Evolutionary conservation across 2,888 invertebrate genomes (phyloP).

Genomic region (Synergus laeviventris): DNA sequence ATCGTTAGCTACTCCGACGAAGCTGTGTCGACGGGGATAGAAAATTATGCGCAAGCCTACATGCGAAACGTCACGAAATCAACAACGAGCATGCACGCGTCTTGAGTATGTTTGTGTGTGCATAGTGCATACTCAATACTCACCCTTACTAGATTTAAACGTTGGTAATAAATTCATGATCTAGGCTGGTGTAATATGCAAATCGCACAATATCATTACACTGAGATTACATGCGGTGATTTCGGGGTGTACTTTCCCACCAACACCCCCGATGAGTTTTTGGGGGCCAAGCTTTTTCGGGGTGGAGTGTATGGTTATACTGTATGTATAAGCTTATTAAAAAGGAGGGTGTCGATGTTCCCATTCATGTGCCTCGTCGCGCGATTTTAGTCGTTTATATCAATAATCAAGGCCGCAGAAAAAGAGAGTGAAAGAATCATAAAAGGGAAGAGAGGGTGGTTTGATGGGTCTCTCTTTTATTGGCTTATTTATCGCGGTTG

Average conservation of each 20-base stretch:
- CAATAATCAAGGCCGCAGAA: constrained; percentile 55
- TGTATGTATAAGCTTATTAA: constrained; percentile 64
- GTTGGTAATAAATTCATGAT: constrained; percentile 70
- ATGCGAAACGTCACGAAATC: constrained; percentile 31
- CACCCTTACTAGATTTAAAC: constrained; percentile 59
- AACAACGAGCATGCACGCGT: constrained; percentile 18
- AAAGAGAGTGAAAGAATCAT: constrained; percentile 49
- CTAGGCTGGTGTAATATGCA: constrained; percentile 66
- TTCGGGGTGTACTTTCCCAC: constrained; percentile 70
- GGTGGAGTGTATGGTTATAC: constrained; percentile 56
- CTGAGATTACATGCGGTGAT: constrained; percentile 72
- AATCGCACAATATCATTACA: constrained; percentile 71
- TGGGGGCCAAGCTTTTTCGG: constrained; percentile 55
- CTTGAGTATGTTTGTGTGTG: background rate
- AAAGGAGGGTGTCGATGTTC: constrained; percentile 63
- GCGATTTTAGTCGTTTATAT: constrained; percentile 48
- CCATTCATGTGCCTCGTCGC: constrained; percentile 51
- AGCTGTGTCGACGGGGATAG: constrained; percentile 33
- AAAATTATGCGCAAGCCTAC: constrained; percentile 39
- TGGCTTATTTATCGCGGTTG: constrained; percentile 68
- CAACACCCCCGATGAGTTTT: constrained; percentile 48
- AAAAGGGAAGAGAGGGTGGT: constrained; percentile 48
- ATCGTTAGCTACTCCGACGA: constrained; percentile 37
- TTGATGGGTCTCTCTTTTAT: constrained; percentile 58
- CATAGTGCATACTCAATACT: constrained; percentile 5